These are phyloP conservation scores for Drosophila bocqueti DNA, from an alignment of 1,140 invertebrate species.

Conservation along the genomic window DNA sequence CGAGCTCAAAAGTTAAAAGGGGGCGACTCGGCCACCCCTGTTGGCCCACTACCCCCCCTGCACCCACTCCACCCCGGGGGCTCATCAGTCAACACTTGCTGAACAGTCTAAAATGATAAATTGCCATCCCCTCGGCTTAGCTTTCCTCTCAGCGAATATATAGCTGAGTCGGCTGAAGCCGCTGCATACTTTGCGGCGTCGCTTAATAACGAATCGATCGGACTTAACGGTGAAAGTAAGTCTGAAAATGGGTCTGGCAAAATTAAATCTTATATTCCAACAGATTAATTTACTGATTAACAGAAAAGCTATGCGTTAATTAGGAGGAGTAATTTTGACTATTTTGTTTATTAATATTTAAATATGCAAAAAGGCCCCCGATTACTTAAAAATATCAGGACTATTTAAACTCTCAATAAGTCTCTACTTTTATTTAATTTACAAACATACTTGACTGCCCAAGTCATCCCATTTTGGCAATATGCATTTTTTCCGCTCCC, in stretches of 20 bases:
- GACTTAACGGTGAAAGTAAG: neutral
- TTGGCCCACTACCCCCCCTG: constrained; percentile 20
- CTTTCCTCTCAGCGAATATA: constrained; percentile 24
- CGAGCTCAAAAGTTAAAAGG: constrained; percentile 81
- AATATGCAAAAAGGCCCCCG: neutral
- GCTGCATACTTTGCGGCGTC: constrained; percentile 64
- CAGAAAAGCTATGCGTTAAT: neutral
- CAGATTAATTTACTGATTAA: neutral
- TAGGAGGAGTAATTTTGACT: no score
- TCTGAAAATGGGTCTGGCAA: no score
- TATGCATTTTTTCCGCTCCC: neutral
- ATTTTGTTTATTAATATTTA: neutral
- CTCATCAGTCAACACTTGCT: constrained; percentile 67
- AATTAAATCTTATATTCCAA: no score
- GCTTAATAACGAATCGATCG: constrained; percentile 12
- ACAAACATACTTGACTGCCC: neutral
- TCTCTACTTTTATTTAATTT: neutral
- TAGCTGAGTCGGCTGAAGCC: constrained; percentile 26
- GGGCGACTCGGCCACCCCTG: constrained; percentile 52
- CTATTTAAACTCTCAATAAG: no score
- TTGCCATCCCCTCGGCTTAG: constrained; percentile 39
- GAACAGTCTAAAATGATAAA: constrained; percentile 71
- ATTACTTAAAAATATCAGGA: neutral
- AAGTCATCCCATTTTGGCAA: no score
- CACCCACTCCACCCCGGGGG: constrained; percentile 20